Conservation (phyloP, 1,140 invertebrate species). For the Planococcus citri region DNA sequence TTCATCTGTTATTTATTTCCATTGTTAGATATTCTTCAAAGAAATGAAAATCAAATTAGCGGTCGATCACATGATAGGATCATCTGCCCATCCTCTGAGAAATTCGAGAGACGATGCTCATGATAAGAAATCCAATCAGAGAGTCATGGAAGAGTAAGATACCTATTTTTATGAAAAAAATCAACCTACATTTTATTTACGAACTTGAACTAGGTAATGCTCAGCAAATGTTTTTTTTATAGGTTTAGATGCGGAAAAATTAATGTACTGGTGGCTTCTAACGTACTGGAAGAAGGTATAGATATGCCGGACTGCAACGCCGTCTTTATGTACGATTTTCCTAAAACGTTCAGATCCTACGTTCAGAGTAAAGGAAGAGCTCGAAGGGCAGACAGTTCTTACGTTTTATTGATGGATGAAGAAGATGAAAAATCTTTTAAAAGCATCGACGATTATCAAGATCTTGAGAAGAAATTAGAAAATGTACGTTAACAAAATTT, state of each 20-base stretch:
- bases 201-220: too few relatives aligned
- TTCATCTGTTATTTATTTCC: too few relatives aligned
- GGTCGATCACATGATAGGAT: conserved; percentile 19
- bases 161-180: neutral
- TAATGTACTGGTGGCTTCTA: conserved; percentile 74
- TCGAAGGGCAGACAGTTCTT: conserved; percentile 41
- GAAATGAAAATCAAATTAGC: neutral
- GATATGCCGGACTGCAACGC: conserved; percentile 70
- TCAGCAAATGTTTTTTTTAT: conserved; percentile 3
- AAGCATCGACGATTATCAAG: conserved; percentile 37
- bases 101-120: conserved; percentile 12
- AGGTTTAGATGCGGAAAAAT: conserved; percentile 36
- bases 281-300: conserved; percentile 70
- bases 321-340: conserved; percentile 57
- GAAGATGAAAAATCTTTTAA: conserved; percentile 32
- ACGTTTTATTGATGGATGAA: conserved; percentile 39
- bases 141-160: neutral
- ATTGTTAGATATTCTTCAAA: neutral
- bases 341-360: conserved; percentile 64
- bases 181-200: too few relatives aligned
- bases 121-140: conserved; percentile 13
- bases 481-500: conserved; percentile 30
- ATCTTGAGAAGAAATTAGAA: conserved; percentile 38
- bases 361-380: conserved; percentile 69
- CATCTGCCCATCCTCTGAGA: neutral